Evolutionary conservation across 2,113 vertebrate genomes (phyloP), one percentile per base, ranked within the genome.

Genomic region (Brachirus orientalis): DNA sequence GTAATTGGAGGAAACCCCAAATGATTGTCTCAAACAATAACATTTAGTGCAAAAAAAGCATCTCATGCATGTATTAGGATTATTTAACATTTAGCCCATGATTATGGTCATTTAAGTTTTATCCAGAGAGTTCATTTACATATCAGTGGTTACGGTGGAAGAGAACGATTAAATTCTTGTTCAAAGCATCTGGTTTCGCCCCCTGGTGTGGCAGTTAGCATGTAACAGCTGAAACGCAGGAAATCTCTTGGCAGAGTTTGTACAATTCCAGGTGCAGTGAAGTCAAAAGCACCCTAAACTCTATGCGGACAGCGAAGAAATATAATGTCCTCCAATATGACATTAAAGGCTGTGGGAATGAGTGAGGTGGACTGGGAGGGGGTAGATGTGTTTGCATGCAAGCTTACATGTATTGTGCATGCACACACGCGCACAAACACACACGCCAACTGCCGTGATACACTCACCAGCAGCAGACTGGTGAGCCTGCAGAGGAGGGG

Each of bases 191-290:
- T 80, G 47, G 72, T 68, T 80, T 71, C 53, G 61, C 69, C 63
- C 63, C 50, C 47, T 50, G 12, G 35, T 65, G 70, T 77, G 53
- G 52, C 69, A 69, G 63, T 60, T 57, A 64, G 73, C 38, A 43
- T 54, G 54, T 62, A 59, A 63, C 66, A 73, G 47, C 57, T 51
- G 16, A 44, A 72, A 65, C 64, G 43, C 63, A 75, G 69, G 70
- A 75, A 65, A 58, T 55, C 62, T 58, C 51, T 72, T 88, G 81
- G 79, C 79, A 58, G 44, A 40, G 50, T 43, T 37, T 55, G 4
- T 16, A 63, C 51, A 52, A 68, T 51, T 72, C 74, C 82, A 86
- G 81, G 77, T 88, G 86, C 22, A 46, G 38, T 53, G 55, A 73
- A 63, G 36, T 75, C 50, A 28, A 61, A 68, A 38, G 48, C 54